Percentiles rank a stretch among this genome's conserved stretches.
These are phyloP conservation scores for Acropternis orthonyx DNA, from an alignment of 2,797 vertebrate species.

Conservation along the genomic window DNA sequence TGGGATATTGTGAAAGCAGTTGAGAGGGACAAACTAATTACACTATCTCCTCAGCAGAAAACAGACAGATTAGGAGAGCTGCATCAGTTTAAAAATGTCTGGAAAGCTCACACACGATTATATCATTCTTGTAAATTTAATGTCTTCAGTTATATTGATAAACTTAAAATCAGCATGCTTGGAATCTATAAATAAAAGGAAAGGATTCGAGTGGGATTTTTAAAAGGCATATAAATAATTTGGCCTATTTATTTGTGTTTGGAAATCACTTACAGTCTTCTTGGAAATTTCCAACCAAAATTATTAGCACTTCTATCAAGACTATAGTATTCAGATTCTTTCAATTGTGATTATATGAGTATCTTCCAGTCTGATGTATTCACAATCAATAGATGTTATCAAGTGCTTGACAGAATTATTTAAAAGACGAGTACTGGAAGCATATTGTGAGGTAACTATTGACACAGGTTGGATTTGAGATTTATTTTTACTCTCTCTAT, in stretches of 20 bases:
- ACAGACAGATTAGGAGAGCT: conserved; percentile 1
- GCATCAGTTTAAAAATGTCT: not conserved
- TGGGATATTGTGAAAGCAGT: conserved; percentile 36
- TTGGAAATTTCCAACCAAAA: not conserved
- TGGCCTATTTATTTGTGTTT: not conserved
- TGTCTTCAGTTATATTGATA: not conserved
- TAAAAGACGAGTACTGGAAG: not conserved
- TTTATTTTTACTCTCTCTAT: not conserved
- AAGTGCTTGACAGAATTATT: not conserved
- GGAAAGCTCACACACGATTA: not conserved
- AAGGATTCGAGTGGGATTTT: not conserved
- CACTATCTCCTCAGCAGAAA: conserved; percentile 20
- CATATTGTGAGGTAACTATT: not conserved
- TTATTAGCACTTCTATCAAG: not conserved
- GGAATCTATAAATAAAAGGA: not conserved
- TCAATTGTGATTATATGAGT: not conserved
- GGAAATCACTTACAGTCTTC: not conserved
- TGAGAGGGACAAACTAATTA: conserved; percentile 64
- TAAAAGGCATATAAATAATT: not conserved
- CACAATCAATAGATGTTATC: not conserved
- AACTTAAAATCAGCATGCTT: not conserved
- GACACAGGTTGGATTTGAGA: not conserved
- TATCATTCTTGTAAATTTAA: not conserved
- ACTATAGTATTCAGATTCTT: not conserved
- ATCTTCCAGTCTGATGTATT: not conserved